Evolutionary conservation across 1,140 invertebrate genomes (phyloP).

Genomic region (Cyclargus thomasi): DNA sequence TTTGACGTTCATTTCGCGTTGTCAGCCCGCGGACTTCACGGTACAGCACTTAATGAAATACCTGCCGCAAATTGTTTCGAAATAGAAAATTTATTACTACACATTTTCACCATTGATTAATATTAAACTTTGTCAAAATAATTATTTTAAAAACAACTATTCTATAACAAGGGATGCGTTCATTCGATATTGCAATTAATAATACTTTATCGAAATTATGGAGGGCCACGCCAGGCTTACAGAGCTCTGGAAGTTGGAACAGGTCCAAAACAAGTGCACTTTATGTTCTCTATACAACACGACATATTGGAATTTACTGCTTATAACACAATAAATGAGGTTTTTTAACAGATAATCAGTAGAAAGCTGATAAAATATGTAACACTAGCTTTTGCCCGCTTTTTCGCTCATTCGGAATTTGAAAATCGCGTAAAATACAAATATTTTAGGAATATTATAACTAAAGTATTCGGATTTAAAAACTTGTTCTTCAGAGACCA

Average conservation of each 20-base stretch:
- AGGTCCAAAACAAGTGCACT: conserved; percentile 10
- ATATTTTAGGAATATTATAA: too few relatives aligned
- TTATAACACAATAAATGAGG: not conserved
- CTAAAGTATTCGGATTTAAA: too few relatives aligned
- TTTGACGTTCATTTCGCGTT: not conserved
- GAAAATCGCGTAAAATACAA: too few relatives aligned
- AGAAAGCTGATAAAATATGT: not conserved
- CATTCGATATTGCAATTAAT: not conserved
- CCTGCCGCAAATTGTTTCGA: not conserved
- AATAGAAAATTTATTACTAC: not conserved
- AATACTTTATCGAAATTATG: not conserved
- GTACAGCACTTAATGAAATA: conserved; percentile 6
- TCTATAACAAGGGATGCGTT: not conserved
- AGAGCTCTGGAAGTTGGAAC: not conserved
- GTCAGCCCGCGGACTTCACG: not conserved
- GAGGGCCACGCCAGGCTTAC: not conserved
- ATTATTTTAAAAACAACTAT: too few relatives aligned
- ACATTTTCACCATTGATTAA: not conserved
- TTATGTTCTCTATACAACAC: not conserved
- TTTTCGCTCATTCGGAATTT: too few relatives aligned
- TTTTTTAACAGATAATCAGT: not conserved
- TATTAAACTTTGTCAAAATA: not conserved
- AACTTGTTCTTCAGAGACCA: too few relatives aligned
- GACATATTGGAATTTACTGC: not conserved
- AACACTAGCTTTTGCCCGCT: not conserved